Evolutionary conservation across 2,888 invertebrate species (phyloP).

Genomic region (Synanthedon formicaeformis): DNA sequence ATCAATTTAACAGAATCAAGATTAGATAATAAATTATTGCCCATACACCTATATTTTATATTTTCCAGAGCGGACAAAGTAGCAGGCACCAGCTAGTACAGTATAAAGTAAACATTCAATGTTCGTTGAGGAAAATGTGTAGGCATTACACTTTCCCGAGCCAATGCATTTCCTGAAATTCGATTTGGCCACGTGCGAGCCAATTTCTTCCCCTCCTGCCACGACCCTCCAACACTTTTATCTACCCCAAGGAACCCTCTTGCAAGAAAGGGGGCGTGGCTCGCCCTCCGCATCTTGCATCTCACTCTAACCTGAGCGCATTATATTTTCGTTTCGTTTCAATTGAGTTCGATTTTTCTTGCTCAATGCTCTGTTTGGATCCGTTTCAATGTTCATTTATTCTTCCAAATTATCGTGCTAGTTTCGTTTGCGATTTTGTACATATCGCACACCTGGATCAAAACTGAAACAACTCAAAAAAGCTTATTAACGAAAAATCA

Average conservation of each 20-base stretch:
- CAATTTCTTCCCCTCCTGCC: slow-evolving; percentile 26
- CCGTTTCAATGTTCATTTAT: not conserved
- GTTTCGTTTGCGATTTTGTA: too few relatives aligned
- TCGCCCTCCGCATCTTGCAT: slow-evolving; percentile 17
- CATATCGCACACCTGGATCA: too few relatives aligned
- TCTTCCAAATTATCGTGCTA: too few relatives aligned
- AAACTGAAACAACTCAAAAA: too few relatives aligned
- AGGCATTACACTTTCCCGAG: slow-evolving; percentile 3
- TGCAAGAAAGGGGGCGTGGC: slow-evolving; percentile 49
- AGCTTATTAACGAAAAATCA: too few relatives aligned
- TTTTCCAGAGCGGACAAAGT: too few relatives aligned
- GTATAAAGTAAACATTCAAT: too few relatives aligned
- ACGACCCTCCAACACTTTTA: slow-evolving; percentile 14
- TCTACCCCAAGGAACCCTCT: slow-evolving; percentile 35
- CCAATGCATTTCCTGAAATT: slow-evolving; percentile 18
- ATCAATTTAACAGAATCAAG: too few relatives aligned
- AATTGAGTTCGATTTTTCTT: slow-evolving; percentile 18
- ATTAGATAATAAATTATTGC: too few relatives aligned
- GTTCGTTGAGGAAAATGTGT: too few relatives aligned
- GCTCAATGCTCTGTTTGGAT: not conserved
- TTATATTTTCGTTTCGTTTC: slow-evolving; percentile 12
- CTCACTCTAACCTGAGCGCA: slow-evolving; percentile 22
- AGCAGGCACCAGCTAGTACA: too few relatives aligned
- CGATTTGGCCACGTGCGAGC: slow-evolving; percentile 28
- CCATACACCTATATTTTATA: too few relatives aligned